These are phyloP conservation scores for Apotomis betuletana DNA, from an alignment of 2,888 invertebrate genomes.

Conservation along the genomic window DNA sequence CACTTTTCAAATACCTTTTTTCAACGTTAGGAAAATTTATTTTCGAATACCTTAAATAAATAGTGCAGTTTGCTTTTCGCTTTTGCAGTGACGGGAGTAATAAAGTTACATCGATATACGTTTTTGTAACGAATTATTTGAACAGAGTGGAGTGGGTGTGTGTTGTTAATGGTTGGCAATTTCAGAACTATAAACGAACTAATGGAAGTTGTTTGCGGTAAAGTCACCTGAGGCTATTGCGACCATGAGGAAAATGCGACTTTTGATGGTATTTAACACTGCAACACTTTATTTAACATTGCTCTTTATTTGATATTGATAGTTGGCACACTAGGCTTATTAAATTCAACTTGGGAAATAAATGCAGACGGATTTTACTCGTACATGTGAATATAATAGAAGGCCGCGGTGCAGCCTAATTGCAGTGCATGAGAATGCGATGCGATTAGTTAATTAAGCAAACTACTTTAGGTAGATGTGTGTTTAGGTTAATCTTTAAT, in stretches of 20 bases:
- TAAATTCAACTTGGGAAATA: conserved; percentile 7
- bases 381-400: background rate
- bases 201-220: conserved; percentile 25
- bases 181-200: conserved; percentile 26
- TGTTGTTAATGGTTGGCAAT: conserved; percentile 32
- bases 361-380: background rate
- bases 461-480: background rate
- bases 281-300: too few relatives aligned
- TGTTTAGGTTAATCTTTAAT: too few relatives aligned
- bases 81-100: conserved; percentile 33
- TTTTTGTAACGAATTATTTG: conserved; percentile 24
- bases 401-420: conserved; percentile 6
- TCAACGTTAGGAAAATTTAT: background rate
- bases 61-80: conserved; percentile 17
- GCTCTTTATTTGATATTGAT: too few relatives aligned
- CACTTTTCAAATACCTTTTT: conserved; percentile 16
- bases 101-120: conserved; percentile 33
- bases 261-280: too few relatives aligned
- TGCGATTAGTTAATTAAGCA: conserved; percentile 3
- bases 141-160: conserved; percentile 22
- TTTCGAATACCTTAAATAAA: conserved; percentile 25
- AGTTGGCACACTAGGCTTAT: too few relatives aligned
- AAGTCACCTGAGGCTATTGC: too few relatives aligned
- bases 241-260: too few relatives aligned
- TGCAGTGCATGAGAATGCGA: background rate